Evolutionary conservation across 1,140 invertebrate species (phyloP).

Genomic region (Metopolophium dirhodum): DNA sequence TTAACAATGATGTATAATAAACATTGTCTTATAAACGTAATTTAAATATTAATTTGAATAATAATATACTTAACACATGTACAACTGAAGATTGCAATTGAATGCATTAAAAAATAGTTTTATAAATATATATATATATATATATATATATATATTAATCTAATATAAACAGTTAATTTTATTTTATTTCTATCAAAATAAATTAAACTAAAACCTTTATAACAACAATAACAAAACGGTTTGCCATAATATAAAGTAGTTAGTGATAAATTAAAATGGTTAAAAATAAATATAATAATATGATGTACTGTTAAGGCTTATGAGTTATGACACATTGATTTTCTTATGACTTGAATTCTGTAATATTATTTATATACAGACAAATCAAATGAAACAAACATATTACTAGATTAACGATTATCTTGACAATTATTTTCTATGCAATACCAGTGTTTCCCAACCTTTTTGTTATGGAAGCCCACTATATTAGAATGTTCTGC

Average conservation of each 20-base stretch:
- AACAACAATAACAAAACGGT: constrained; percentile 43
- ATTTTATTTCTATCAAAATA: constrained; percentile 38
- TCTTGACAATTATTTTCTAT: not conserved
- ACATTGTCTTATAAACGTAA: constrained; percentile 5
- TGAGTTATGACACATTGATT: not conserved
- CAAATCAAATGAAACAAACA: not conserved
- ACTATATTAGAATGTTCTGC: not conserved
- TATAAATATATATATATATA: constrained; percentile 4
- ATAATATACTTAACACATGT: constrained; percentile 21
- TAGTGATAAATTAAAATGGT: not conserved
- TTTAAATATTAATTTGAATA: not conserved
- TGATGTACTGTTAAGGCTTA: not conserved
- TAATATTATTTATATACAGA: not conserved
- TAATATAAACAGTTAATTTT: constrained; percentile 23
- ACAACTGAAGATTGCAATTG: constrained; percentile 4
- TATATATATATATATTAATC: constrained; percentile 21
- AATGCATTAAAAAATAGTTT: constrained; percentile 40
- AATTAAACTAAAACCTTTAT: constrained; percentile 49
- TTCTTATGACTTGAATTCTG: not conserved
- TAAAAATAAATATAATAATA: not conserved
- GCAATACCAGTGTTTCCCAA: not conserved
- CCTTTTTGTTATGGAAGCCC: not conserved
- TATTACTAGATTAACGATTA: not conserved
- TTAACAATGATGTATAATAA: constrained; percentile 43
- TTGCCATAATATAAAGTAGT: not conserved